Evolutionary conservation across 2,888 invertebrate species (phyloP), one percentile per base, ranked within the genome.

Genomic region (Sceliomorpha sp.): DNA sequence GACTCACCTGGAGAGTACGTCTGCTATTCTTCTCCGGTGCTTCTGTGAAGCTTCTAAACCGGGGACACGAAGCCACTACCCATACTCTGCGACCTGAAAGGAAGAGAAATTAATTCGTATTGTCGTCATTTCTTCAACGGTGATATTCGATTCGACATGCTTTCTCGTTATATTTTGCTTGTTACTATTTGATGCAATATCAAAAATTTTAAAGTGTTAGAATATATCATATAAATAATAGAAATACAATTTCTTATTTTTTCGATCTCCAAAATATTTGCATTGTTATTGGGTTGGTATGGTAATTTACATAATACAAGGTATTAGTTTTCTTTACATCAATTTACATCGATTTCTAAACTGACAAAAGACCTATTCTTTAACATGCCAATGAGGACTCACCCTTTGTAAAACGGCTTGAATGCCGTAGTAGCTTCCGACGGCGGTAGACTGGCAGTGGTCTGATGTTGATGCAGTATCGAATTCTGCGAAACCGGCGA

Each of bases 371-470:
- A n/a, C n/a, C n/a, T n/a, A n/a, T n/a, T n/a, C n/a, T n/a, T n/a
- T n/a, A n/a, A n/a, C n/a, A n/a, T n/a, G n/a, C n/a, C n/a, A n/a
- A n/a, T n/a, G 20, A 20, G 5, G 26, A 89, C 90, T 90, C 88
- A 96, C 96, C 95, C 95, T 91, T 96, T 96, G 89, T 96, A 96
- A 89, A 96, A 95, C 72, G 96, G 96, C 89, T 96, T 96, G 89
- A 96, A 96, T 83, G 95, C 95, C 51, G 95, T 90, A 36, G 85
- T 85, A 12, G 87, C 85, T 67, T 83, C 89, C 81, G 83, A 89
- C 78, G 83, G 84, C 58, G 82, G 86, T 59, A 87, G 62, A 58
- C 84, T 87, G 74, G 85, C 84, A 76, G 85, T 87, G 62, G 83
- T 86, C 55, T 88, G 87, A 48, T 86, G 85, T 51, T 88, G 86